These are phyloP conservation scores for Datnioides undecimradiatus DNA, from an alignment of 2,113 vertebrate genomes.

Conservation along the genomic window DNA sequence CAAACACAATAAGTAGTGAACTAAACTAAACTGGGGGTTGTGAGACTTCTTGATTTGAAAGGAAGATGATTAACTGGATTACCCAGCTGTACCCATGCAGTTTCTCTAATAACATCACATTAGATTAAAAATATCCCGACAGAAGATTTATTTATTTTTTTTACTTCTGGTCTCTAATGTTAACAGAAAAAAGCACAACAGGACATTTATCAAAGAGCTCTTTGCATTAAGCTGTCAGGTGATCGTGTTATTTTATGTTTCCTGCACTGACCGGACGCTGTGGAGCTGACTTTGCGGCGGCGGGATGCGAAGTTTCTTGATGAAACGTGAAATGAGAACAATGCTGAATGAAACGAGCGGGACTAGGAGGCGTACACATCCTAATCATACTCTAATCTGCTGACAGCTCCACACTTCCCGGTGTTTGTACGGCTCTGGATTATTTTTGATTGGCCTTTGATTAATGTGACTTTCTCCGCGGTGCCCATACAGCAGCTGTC, in stretches of 20 bases:
- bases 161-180: too few species aligned
- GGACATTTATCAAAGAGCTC: too few species aligned
- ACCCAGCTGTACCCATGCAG: too few species aligned
- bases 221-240: neutral
- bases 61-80: too few species aligned
- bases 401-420: constrained; percentile 26
- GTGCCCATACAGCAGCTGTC: constrained; percentile 49
- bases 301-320: neutral
- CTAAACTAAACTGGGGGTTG: too few species aligned
- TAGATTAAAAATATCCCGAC: too few species aligned
- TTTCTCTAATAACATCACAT: too few species aligned
- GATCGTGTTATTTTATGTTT: neutral
- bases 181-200: too few species aligned
- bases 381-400: neutral
- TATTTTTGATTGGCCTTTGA: constrained; percentile 63
- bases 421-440: constrained; percentile 37
- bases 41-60: too few species aligned
- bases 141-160: too few species aligned
- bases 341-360: neutral
- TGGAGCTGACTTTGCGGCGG: neutral
- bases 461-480: constrained; percentile 17
- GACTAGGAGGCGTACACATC: accelerated
- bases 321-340: neutral
- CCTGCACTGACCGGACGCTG: too few species aligned
- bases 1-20: too few species aligned